These are phyloP conservation scores for Enteromius paludinosus DNA, from an alignment of 2,797 vertebrate species.

Conservation along the genomic window DNA sequence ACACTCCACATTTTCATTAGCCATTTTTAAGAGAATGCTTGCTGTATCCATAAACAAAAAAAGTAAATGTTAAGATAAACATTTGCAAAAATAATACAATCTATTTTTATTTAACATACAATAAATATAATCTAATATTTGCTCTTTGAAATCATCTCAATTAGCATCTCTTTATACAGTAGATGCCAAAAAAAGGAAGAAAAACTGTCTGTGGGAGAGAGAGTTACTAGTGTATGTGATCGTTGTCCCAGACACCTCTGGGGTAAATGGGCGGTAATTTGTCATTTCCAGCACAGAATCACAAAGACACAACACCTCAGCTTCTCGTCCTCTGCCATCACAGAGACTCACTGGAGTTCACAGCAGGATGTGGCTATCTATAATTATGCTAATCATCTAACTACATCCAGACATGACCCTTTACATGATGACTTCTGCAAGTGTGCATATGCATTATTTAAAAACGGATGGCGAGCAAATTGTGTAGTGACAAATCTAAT, in stretches of 20 bases:
- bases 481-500: not conserved
- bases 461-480: not conserved
- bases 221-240: slow-evolving; percentile 23
- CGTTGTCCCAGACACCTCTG: not conserved
- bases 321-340: slow-evolving; percentile 21
- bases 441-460: not conserved
- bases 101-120: not conserved
- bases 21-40: not conserved
- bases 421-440: not conserved
- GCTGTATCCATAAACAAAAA: not conserved
- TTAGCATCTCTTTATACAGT: not conserved
- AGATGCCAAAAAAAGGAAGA: not conserved
- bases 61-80: not conserved
- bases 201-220: not conserved
- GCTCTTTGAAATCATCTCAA: not conserved
- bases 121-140: not conserved
- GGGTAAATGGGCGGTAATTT: slow-evolving; percentile 3
- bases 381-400: slow-evolving; percentile 35
- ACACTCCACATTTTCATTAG: not conserved
- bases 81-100: not conserved
- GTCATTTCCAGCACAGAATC: slow-evolving; percentile 34
- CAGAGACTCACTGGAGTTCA: slow-evolving; percentile 17
- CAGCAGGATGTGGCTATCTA: slow-evolving; percentile 35
- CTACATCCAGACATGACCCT: slow-evolving; percentile 15
- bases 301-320: slow-evolving; percentile 2